Conservation (phyloP, 2,113 vertebrate genomes). For the Pseudonaja textilis region DNA sequence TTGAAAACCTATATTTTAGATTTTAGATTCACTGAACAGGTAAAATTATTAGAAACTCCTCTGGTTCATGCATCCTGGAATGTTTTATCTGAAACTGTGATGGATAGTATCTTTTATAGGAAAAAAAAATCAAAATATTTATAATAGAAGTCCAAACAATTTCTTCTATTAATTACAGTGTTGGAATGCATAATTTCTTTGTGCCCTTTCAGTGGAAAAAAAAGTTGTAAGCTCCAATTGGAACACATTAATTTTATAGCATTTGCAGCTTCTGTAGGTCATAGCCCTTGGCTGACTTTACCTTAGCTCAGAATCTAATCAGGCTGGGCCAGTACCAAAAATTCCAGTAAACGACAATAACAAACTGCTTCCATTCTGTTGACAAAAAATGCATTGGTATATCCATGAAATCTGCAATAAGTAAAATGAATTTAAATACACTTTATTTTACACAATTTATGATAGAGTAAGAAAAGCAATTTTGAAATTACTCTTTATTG, state of each 20-base stretch:
- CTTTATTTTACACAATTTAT: background rate
- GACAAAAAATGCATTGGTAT: background rate
- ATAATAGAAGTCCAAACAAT: background rate
- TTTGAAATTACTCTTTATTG: background rate
- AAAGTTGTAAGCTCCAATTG: background rate
- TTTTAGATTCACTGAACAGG: background rate
- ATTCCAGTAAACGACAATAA: background rate
- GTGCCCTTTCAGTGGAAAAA: background rate
- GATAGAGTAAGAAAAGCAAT: background rate
- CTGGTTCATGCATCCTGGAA: background rate
- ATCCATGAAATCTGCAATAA: background rate
- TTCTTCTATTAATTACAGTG: background rate
- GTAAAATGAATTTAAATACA: background rate
- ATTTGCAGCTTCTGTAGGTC: background rate
- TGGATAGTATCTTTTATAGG: background rate
- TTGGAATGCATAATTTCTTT: background rate
- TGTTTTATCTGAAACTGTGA: background rate
- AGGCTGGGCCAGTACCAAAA: background rate
- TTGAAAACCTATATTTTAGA: background rate
- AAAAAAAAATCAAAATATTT: background rate
- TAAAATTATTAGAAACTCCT: background rate
- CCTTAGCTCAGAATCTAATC: background rate
- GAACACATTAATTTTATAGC: background rate
- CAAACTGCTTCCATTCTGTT: background rate
- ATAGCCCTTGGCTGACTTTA: background rate